Base-by-base conservation (phyloP, 1,140 invertebrate genomes). In the Physella acuta region DNA sequence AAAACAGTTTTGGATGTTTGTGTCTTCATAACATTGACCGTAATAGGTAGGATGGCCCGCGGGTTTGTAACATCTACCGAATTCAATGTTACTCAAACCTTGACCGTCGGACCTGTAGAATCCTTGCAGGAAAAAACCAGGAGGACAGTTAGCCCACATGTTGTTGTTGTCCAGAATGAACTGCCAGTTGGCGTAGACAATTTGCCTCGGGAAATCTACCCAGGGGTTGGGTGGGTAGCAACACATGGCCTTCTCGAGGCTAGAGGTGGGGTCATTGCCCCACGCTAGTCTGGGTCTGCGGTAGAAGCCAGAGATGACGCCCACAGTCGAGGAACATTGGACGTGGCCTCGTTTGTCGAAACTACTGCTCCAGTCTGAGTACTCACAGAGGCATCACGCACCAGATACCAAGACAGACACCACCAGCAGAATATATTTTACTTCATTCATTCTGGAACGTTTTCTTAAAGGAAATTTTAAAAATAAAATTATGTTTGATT, bases 41-140 rank as follows among this genome's bases (percentile, higher is more conserved):
- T 60, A 60, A 17, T 36, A 5, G 8, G 5, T 5, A 11, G 58
- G 58, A 24, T 60, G 58, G 33, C 16, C 14, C 3, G 26, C 58
- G 4, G 58, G 58, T 36, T 60, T 60, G 11, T 11, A 30, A 31
- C 58, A 60, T 33, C 31, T 8, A 5, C 24, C 58, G 28, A 5
- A 24, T 33, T 31, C 58, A 11, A 60, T 26, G 24, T 60, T 4
- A 31, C 33, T 11, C 17, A 60, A 24, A 3, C 14, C 4, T 11
- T 24, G 11, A 31, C 24, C 33, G 8, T 20, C 33, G 8, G 8
- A 11, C 24, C 58, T 28, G 31, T 60, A 60, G 4, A 60, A 36
- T 30, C 58, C 58, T 60, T 33, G 58, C 17, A 60, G 30, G 31
- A 60, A 60, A 31, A 30, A 60, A 17, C 58, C 58, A 30, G 14